Percentiles rank a stretch among this genome's conserved stretches.
Evolutionary conservation across 2,797 vertebrate species (phyloP).

Genomic region (Mus caroli): DNA sequence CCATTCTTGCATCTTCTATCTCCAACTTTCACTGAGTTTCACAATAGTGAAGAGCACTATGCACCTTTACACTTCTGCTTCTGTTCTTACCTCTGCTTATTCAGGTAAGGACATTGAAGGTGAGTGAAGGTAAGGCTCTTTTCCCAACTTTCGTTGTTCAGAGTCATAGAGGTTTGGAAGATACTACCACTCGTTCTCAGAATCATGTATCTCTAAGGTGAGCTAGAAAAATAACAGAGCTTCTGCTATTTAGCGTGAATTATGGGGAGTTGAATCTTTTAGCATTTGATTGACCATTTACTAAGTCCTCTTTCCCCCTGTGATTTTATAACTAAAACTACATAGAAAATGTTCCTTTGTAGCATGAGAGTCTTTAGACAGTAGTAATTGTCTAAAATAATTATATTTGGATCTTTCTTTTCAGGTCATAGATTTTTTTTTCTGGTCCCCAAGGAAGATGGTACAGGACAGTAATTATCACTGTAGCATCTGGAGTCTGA

Average conservation of each 20-base stretch:
- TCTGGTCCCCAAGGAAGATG: background rate
- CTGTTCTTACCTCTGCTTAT: background rate
- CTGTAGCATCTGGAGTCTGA: background rate
- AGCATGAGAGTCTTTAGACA: background rate
- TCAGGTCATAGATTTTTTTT: background rate
- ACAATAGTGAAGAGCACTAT: background rate
- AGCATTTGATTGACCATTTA: background rate
- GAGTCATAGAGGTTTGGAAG: background rate
- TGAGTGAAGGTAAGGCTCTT: background rate
- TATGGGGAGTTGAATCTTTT: background rate
- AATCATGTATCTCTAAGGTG: background rate
- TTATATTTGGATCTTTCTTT: conserved; percentile 21
- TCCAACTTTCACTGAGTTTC: no score
- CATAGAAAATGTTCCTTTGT: background rate
- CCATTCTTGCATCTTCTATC: background rate
- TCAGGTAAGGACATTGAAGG: background rate
- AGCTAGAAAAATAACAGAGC: background rate
- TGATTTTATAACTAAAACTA: conserved; percentile 20
- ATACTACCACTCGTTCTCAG: background rate
- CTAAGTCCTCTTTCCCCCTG: background rate
- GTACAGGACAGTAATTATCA: background rate
- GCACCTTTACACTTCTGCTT: background rate
- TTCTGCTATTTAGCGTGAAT: background rate
- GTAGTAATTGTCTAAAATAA: conserved; percentile 12
- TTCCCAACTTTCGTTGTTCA: background rate